Percentiles rank a stretch among this genome's conserved stretches.
Evolutionary conservation across 2,888 invertebrate species (phyloP).

Genomic region (Boloria euphrosyne): DNA sequence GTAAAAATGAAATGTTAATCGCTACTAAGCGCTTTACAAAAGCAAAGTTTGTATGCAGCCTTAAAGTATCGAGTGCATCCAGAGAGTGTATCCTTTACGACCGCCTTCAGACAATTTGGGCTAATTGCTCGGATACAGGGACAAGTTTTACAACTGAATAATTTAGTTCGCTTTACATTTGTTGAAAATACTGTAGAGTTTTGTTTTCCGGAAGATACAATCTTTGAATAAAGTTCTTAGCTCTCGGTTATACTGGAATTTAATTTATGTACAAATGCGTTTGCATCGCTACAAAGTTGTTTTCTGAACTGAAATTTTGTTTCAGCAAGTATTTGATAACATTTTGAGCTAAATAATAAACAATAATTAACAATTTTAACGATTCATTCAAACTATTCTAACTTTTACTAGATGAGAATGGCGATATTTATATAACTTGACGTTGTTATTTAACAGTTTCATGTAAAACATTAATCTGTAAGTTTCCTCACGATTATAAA

Average conservation of each 20-base stretch:
- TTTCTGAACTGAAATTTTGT: neutral
- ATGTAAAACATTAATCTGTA: too few relatives aligned
- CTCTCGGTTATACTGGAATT: slow-evolving; percentile 2
- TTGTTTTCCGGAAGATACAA: slow-evolving; percentile 18
- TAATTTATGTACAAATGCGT: slow-evolving; percentile 16
- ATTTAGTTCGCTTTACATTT: slow-evolving; percentile 35
- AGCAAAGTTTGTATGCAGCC: neutral
- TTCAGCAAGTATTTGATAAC: too few relatives aligned
- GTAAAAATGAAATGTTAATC: neutral
- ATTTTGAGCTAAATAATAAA: too few relatives aligned
- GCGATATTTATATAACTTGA: too few relatives aligned
- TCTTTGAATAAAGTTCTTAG: slow-evolving; percentile 11
- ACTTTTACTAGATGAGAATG: too few relatives aligned
- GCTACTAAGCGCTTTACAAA: neutral
- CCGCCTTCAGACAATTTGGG: slow-evolving; percentile 43
- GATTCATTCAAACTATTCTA: too few relatives aligned
- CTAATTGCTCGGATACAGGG: slow-evolving; percentile 45
- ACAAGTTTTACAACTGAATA: slow-evolving; percentile 39
- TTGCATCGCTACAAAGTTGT: neutral
- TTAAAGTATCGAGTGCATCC: slow-evolving; percentile 26
- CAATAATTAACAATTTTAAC: too few relatives aligned
- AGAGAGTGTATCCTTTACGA: slow-evolving; percentile 31
- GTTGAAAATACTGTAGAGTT: slow-evolving; percentile 8
- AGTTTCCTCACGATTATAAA: too few relatives aligned
- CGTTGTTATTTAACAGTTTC: too few relatives aligned